Base-by-base conservation (phyloP, 2,888 invertebrate species). In the Trissolcus brochymenae region DNA sequence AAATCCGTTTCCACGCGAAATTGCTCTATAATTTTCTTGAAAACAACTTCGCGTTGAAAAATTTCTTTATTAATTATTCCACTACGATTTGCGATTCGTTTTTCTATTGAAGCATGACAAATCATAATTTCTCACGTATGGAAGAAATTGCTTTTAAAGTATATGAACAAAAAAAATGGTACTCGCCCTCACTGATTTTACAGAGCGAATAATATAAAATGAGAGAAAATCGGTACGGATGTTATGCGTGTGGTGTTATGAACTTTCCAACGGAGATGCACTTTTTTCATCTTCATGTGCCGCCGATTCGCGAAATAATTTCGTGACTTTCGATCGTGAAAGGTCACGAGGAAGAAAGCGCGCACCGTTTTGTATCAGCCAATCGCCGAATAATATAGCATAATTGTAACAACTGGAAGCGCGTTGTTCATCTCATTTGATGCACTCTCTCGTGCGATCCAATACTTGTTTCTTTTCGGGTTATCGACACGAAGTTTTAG, bases 271-370 rank as follows among this genome's bases (percentile, higher is more conserved):
- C 72, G 19, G 74, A 74, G 53, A 25, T 60, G 68, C 55, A 55
- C 41, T 40, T 41, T 73, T 66, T 74, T 78, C 43, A 53, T 19
- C 59, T 16, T 46, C 60, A 73, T 74, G 68, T 67, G 65, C 72
- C 67, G 78, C 72, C 72, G 78, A 78, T 75, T 54, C 72, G 78
- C 75, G 75, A 78, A 78, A 78, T 78, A 78, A 78, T 78, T 78
- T 75, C 78, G 78, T 78, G 78, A 78, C 76, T 76, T 70, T 78
- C 75, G 65, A 74, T 79, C 79, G 79, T 78, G 80, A 80, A 80
- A 81, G 81, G 80, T 80, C 79, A 76, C 79, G 74, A 75, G 62
- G 70, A 77, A 78, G 81, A 79, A 79, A 80, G 79, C 76, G 73
- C 76, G 70, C 59, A 51, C 50, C 55, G 43, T 57, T 41, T 49